Conservation (phyloP, 2,113 vertebrate genomes). For the Pogona vitticeps region DNA sequence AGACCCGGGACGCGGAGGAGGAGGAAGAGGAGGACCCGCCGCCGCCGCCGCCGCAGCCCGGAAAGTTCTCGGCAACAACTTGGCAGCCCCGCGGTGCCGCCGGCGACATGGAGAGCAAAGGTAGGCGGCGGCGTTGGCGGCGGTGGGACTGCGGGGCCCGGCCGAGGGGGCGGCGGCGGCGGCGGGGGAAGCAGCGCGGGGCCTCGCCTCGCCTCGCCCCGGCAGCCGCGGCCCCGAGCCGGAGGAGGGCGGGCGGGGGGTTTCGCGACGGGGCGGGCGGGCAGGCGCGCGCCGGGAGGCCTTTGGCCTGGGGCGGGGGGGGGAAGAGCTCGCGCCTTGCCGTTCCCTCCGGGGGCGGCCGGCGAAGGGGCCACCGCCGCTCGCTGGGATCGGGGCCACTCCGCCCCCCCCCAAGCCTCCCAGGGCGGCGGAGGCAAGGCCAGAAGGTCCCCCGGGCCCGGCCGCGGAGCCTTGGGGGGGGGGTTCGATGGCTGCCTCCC, state of each 20-base stretch:
- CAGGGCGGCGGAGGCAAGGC: not conserved
- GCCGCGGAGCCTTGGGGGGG: not conserved
- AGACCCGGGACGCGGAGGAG: too few species aligned
- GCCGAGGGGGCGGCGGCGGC: conserved; percentile 71
- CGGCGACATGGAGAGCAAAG: conserved; percentile 87
- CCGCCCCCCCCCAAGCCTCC: not conserved
- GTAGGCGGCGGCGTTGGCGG: conserved; percentile 76
- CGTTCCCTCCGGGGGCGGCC: too few species aligned
- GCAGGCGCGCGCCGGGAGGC: too few species aligned
- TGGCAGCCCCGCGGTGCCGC: too few species aligned
- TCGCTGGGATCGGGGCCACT: too few species aligned
- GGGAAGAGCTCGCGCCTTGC: too few species aligned
- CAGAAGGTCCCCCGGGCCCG: not conserved
- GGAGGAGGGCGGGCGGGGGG: too few species aligned
- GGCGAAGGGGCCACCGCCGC: not conserved
- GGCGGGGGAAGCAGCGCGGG: not conserved
- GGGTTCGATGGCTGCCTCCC: too few species aligned
- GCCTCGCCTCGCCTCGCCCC: too few species aligned
- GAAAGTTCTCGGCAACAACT: conserved; percentile 79
- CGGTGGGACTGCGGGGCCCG: not conserved
- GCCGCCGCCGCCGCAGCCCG: conserved; percentile 54
- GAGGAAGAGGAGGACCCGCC: conserved; percentile 3
- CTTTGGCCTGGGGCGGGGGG: too few species aligned
- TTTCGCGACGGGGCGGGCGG: too few species aligned
- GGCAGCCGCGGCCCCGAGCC: too few species aligned